phyloP scores from a whole-genome alignment of 30 jellyfish, hydroid and myxozoan genomes.

The Nemopilema nomurai region DNA sequence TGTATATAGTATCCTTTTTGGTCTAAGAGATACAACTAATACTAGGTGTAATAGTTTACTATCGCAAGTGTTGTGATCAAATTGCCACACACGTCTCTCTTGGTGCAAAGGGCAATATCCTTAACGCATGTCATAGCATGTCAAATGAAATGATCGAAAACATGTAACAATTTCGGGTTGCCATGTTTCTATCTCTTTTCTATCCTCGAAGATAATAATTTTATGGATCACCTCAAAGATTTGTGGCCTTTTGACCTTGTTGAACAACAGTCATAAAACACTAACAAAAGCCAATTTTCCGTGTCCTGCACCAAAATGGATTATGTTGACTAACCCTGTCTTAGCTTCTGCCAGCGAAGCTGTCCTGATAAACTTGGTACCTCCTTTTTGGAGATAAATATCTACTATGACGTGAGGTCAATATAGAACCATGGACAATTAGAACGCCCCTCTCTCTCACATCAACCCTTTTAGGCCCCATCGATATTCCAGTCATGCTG shows the following conservation, averaged over 20 bases:
- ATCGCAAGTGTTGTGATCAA: background rate
- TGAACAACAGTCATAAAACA: too few relatives aligned
- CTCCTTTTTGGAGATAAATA: background rate
- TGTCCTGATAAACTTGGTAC: background rate
- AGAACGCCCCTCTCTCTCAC: background rate
- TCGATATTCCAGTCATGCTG: too few relatives aligned
- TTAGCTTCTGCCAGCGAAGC: background rate
- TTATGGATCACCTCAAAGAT: too few relatives aligned
- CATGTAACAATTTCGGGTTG: background rate
- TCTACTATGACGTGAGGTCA: background rate
- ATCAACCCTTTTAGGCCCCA: too few relatives aligned
- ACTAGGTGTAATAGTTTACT: too few relatives aligned
- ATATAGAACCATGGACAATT: background rate
- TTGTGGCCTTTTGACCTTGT: too few relatives aligned
- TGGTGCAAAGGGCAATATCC: background rate
- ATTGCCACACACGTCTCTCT: background rate
- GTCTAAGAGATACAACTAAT: too few relatives aligned
- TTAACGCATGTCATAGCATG: background rate
- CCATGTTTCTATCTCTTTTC: background rate
- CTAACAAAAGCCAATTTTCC: too few relatives aligned
- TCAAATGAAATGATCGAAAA: background rate
- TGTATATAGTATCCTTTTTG: too few relatives aligned
- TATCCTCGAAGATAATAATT: too few relatives aligned
- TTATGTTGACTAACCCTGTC: background rate
- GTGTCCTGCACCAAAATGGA: background rate